phyloP scores from a whole-genome alignment of 2,888 invertebrate genomes.

The Lasioglossum villosulum region DNA sequence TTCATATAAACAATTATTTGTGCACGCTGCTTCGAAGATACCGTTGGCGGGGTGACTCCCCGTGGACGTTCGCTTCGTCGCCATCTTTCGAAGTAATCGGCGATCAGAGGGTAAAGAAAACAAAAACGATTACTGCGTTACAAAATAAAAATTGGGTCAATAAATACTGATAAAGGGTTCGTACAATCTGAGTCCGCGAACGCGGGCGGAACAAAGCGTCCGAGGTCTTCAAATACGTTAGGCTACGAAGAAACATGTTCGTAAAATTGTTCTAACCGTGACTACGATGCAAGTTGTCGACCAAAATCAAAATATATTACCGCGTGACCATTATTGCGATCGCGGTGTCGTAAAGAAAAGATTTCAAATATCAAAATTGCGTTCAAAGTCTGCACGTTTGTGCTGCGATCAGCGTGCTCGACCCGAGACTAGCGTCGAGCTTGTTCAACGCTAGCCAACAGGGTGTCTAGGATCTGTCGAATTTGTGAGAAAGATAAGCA shows the following conservation, averaged over 20 bases:
- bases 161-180: conserved; percentile 37
- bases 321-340: neutral
- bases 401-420: neutral
- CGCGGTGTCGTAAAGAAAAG: conserved; percentile 23
- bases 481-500: neutral
- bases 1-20: conserved; percentile 70
- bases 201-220: conserved; percentile 21
- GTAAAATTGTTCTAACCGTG: conserved; percentile 21
- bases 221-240: conserved; percentile 18
- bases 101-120: neutral
- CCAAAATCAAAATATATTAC: conserved; percentile 29
- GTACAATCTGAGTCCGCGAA: conserved; percentile 20
- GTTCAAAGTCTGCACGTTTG: neutral
- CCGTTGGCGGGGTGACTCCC: neutral
- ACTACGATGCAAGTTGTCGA: conserved; percentile 16
- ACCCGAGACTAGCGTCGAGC: neutral
- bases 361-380: conserved; percentile 38
- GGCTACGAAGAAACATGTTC: neutral
- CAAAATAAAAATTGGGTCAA: conserved; percentile 12
- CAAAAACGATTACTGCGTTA: neutral
- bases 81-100: neutral
- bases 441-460: neutral
- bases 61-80: conserved; percentile 7
- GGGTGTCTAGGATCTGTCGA: neutral
- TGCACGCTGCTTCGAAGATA: conserved; percentile 66